Evolutionary conservation across 2,888 invertebrate species (phyloP).

Genomic region (Pardosa pseudoannulata): DNA sequence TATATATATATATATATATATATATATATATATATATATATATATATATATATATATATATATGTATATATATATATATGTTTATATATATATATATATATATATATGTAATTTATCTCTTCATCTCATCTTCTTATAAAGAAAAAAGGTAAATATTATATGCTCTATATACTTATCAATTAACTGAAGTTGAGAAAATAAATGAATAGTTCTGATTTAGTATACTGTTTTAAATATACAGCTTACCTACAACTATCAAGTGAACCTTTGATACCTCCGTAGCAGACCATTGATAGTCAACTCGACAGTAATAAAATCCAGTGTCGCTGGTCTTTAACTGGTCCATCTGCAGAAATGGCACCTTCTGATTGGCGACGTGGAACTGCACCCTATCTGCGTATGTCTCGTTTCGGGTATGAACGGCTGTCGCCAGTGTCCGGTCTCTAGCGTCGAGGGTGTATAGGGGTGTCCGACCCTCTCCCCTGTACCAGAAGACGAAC

Average conservation of each 20-base stretch:
- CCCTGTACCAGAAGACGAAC: constrained; percentile 26
- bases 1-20: no score
- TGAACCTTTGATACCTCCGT: constrained; percentile 2
- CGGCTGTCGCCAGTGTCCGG: background rate
- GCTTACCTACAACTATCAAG: constrained; percentile 15
- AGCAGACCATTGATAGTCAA: constrained; percentile 20
- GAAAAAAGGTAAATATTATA: no score
- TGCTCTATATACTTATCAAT: no score
- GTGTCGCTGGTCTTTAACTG: background rate
- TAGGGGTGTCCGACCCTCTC: constrained; percentile 1
- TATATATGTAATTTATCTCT: no score
- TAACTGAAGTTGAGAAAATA: no score
- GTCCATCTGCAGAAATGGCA: constrained; percentile 12
- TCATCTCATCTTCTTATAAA: no score
- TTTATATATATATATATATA: no score
- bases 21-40: no score
- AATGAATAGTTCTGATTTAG: no score
- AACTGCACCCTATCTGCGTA: background rate
- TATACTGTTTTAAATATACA: no score
- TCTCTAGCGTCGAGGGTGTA: constrained; percentile 22
- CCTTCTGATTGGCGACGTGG: background rate
- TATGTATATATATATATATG: no score
- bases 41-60: no score
- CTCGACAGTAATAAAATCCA: constrained; percentile 14
- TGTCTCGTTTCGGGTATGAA: constrained; percentile 6